Evolutionary conservation across 2,797 vertebrate species (phyloP), one percentile per base, ranked within the genome.

Genomic region (Spinus pinus): DNA sequence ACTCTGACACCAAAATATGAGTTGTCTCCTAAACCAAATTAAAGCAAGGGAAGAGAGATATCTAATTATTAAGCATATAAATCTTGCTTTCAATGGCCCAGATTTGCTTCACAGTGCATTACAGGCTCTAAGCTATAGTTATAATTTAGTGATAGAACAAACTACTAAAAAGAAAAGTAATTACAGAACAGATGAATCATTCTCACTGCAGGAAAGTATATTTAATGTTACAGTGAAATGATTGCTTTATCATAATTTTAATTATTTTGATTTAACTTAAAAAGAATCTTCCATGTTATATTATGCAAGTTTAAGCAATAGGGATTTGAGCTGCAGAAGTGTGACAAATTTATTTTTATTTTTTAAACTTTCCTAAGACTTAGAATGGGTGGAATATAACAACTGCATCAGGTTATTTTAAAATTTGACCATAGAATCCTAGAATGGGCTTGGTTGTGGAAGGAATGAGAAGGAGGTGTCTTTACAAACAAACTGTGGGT

Each of bases 11-110:
- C 23, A 88, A 86, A 79, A 60, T 46, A 67, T 27, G 44, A 88
- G 35, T 82, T 85, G 62, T 81, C 81, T 88, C 49, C 54, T 79
- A 85, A 87, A 85, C 44, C 37, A 93, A 91, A 82, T 93, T 85
- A 87, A 87, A 91, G 21, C 35, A 77, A 86, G 13, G 18, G 35
- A 78, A 78, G n/a, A 70, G 27, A 80, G 19, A 53, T 50, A 46
- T 49, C 73, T 92, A 88, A 92, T 92, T 77, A 75, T 79, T 94
- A 61, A 5, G 5, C 31, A 35, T 62, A 75, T 39, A 75, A 79
- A 75, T 65, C 77, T 69, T 75, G 62, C 50, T 90, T 86, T 79
- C 62, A 65, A 19, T 23, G 31, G 47, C 39, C 31, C 39, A 69
- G 46, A 79, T 92, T 69, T 92, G 51, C 54, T 41, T 70, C 54